phyloP scores from a whole-genome alignment of 2,888 invertebrate species.

The Sepioteuthis lessoniana region DNA sequence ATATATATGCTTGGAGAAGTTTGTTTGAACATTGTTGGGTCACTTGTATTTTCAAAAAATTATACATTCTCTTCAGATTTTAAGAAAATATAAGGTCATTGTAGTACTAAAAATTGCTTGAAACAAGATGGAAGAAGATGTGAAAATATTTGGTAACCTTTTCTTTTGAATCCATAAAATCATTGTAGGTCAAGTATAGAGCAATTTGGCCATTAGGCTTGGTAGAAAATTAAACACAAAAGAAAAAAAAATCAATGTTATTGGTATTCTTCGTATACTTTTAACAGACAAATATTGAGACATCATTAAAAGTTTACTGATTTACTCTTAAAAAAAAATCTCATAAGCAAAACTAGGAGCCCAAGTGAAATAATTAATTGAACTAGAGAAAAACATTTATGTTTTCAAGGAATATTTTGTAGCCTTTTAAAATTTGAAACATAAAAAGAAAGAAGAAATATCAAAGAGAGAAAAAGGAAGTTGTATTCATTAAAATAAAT shows the following conservation, averaged over 20 bases:
- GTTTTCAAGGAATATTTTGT: neutral
- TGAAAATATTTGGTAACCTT: too few species aligned
- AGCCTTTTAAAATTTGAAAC: neutral
- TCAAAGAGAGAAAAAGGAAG: neutral
- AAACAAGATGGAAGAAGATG: too few species aligned
- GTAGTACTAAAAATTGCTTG: neutral
- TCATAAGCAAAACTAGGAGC: neutral
- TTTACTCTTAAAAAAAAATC: neutral
- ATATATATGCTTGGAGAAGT: too few species aligned
- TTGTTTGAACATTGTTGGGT: too few species aligned
- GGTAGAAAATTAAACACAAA: neutral
- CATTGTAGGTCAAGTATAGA: neutral
- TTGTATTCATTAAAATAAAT: neutral
- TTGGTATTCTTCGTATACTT: neutral
- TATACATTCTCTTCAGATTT: neutral
- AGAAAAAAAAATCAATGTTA: neutral
- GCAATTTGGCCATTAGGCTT: neutral
- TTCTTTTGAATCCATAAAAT: neutral
- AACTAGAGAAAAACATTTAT: neutral
- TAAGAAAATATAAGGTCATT: neutral
- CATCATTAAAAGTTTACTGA: neutral
- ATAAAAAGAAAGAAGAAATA: neutral
- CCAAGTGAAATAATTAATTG: neutral
- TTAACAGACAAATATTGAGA: neutral
- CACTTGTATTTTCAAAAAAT: neutral